Conservation (phyloP, 2,888 invertebrate genomes). For the Epistrophella euchroma region DNA sequence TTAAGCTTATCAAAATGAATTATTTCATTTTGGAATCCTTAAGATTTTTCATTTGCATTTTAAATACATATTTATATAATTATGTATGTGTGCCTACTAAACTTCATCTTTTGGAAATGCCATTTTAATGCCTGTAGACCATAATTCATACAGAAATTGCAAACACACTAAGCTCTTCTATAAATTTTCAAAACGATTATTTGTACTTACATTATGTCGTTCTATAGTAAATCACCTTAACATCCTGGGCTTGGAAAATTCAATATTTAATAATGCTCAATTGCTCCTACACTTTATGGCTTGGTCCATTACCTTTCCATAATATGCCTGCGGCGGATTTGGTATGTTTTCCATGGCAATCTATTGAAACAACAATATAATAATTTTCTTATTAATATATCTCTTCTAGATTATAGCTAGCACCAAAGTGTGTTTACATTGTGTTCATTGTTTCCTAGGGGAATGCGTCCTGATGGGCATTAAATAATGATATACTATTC, state of each 20-base stretch:
- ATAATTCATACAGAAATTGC: slow-evolving; percentile 13
- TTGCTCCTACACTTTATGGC: slow-evolving; percentile 14
- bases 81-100: neutral
- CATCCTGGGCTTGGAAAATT: slow-evolving; percentile 7
- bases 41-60: slow-evolving; percentile 6
- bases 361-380: neutral
- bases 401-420: neutral
- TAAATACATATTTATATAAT: neutral
- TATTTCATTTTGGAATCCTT: slow-evolving; percentile 2
- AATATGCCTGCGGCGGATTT: neutral
- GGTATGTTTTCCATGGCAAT: slow-evolving; percentile 4
- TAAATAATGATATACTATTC: neutral
- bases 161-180: slow-evolving; percentile 19
- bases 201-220: slow-evolving; percentile 13
- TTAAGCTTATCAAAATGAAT: neutral
- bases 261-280: slow-evolving; percentile 22
- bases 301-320: slow-evolving; percentile 25
- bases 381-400: neutral
- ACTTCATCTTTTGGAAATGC: neutral
- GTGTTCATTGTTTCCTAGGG: neutral
- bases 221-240: slow-evolving; percentile 11
- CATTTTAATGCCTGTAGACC: neutral
- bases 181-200: slow-evolving; percentile 30
- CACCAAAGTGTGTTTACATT: slow-evolving; percentile 26
- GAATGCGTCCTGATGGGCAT: neutral